Evolutionary conservation across 2,113 vertebrate species (phyloP).

Genomic region (Ictalurus punctatus): DNA sequence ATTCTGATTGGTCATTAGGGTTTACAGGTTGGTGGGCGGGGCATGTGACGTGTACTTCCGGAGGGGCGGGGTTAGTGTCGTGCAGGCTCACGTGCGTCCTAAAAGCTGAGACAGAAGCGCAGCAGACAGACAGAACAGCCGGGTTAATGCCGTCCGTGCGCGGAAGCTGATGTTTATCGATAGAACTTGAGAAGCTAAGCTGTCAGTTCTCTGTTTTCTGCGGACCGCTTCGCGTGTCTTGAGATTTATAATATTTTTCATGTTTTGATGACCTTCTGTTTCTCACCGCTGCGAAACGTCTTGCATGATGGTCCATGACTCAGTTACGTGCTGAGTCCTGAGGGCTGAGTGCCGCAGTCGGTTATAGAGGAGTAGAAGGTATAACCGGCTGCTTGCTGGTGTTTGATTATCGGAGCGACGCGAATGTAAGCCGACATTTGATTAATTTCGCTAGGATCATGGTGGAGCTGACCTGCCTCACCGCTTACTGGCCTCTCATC

Average conservation of each 20-base stretch:
- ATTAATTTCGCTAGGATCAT: conserved; percentile 73
- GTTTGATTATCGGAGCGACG: neutral
- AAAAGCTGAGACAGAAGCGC: no score
- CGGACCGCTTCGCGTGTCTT: neutral
- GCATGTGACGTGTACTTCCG: neutral
- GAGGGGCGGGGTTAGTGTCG: neutral
- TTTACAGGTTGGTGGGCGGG: neutral
- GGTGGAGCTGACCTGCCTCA: conserved; percentile 91
- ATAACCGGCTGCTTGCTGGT: neutral
- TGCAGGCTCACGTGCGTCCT: neutral
- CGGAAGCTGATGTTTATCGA: rapidly evolving
- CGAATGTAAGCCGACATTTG: neutral
- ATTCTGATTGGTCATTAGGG: neutral
- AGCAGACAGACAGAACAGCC: neutral
- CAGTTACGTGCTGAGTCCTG: neutral
- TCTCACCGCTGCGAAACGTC: neutral
- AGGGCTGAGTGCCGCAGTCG: neutral
- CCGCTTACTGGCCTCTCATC: conserved; percentile 92
- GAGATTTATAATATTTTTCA: neutral
- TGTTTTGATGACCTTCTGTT: neutral
- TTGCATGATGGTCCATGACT: neutral
- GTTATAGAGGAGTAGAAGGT: neutral
- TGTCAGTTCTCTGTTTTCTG: neutral
- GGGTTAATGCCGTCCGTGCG: no score
- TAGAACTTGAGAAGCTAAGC: neutral